Conservation (phyloP, 2,797 vertebrate genomes). For the Macropodus opercularis region DNA sequence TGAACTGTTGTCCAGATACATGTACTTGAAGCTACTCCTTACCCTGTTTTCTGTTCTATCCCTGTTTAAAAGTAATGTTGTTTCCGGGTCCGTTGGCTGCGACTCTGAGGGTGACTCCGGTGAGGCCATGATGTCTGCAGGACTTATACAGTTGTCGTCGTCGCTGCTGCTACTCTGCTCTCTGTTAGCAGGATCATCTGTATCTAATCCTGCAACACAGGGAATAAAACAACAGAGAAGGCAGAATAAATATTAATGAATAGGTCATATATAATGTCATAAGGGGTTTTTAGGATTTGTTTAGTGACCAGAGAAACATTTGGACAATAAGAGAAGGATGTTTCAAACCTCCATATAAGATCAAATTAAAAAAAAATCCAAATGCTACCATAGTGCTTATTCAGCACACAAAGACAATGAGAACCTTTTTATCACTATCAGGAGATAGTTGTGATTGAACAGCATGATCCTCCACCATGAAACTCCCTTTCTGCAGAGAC, state of each 20-base stretch:
- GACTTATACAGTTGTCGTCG: conserved; percentile 15
- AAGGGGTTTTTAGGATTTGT: conserved; percentile 6
- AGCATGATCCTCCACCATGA: conserved; percentile 50
- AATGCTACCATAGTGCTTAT: conserved; percentile 11
- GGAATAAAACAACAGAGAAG: conserved; percentile 11
- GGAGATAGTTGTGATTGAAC: conserved; percentile 21
- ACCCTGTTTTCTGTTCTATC: conserved; percentile 66
- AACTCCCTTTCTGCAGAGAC: conserved; percentile 38
- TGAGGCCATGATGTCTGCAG: conserved; percentile 23
- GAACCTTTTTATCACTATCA: conserved; percentile 37
- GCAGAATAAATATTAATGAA: conserved; percentile 1
- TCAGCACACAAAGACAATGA: conserved; percentile 17
- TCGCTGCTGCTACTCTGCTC: conserved; percentile 57
- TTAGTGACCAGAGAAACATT: conserved; percentile 14
- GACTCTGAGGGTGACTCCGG: conserved; percentile 10
- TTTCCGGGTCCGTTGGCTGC: conserved; percentile 23
- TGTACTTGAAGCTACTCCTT: conserved; percentile 65
- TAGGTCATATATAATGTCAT: neutral
- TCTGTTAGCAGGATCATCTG: conserved; percentile 25
- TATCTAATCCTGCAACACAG: conserved; percentile 75
- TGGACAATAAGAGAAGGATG: conserved; percentile 1
- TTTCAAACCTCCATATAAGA: neutral
- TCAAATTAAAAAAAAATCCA: conserved; percentile 16
- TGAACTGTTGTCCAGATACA: conserved; percentile 66
- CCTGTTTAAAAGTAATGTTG: conserved; percentile 23